Evolutionary conservation across 2,888 invertebrate genomes (phyloP).

Genomic region (Cryptops parisi): DNA sequence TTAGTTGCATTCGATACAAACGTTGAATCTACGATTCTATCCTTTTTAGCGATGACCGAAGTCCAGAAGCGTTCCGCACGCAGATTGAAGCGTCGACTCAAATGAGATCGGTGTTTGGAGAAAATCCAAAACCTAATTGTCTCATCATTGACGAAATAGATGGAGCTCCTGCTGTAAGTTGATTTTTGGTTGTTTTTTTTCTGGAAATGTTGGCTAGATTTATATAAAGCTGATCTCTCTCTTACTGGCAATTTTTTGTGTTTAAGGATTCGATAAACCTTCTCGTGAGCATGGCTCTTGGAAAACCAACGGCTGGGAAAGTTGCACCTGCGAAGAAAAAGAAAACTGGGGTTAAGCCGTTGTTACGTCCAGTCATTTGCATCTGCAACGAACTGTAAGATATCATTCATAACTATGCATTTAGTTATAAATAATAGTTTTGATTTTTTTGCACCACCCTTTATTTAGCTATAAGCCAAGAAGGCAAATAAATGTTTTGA

Average conservation of each 20-base stretch:
- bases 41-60: conserved; percentile 68
- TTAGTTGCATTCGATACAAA: too few relatives aligned
- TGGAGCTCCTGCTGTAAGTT: conserved; percentile 60
- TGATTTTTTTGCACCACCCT: too few relatives aligned
- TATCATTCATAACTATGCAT: too few relatives aligned
- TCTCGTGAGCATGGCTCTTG: conserved; percentile 62
- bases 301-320: conserved; percentile 30
- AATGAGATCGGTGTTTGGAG: conserved; percentile 74
- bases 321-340: conserved; percentile 32
- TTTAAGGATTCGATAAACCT: conserved; percentile 68
- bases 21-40: too few relatives aligned
- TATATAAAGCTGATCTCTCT: too few relatives aligned
- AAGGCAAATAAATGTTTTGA: too few relatives aligned
- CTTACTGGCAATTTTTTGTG: too few relatives aligned
- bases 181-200: conserved; percentile 11
- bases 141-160: conserved; percentile 92
- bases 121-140: conserved; percentile 69
- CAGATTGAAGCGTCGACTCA: conserved; percentile 77
- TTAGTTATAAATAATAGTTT: too few relatives aligned
- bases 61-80: conserved; percentile 66
- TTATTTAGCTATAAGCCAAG: too few relatives aligned
- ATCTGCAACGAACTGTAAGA: conserved; percentile 93
- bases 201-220: too few relatives aligned
- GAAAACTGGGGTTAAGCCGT: conserved; percentile 37
- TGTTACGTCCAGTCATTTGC: conserved; percentile 83